Evolutionary conservation across 1,140 invertebrate species (phyloP).

Genomic region (Drosophila rufa): DNA sequence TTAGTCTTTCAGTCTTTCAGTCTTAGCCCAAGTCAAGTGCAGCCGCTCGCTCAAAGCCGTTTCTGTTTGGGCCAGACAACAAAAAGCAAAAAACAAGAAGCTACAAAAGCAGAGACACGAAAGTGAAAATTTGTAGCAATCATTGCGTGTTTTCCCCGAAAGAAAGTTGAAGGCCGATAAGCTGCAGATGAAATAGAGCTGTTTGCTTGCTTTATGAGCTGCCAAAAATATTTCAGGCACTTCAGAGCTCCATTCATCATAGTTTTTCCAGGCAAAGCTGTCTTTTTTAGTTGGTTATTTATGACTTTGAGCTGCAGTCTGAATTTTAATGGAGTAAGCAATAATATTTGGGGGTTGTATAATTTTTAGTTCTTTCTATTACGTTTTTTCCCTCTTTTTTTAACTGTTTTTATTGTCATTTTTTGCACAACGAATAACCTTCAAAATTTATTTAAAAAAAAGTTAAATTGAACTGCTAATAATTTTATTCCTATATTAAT

Average conservation of each 20-base stretch:
- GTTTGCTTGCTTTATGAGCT: conserved; percentile 11
- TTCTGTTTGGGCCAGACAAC: conserved; percentile 38
- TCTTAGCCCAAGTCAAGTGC: conserved; percentile 71
- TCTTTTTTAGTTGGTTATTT: background rate
- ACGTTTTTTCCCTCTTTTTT: too few relatives aligned
- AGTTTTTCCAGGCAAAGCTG: background rate
- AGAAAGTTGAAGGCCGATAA: conserved; percentile 67
- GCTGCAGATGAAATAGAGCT: conserved; percentile 34
- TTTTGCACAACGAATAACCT: background rate
- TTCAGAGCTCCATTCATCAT: conserved; percentile 3
- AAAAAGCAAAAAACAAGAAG: conserved; percentile 17
- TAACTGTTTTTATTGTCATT: background rate
- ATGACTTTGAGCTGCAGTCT: background rate
- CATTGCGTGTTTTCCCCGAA: conserved; percentile 40
- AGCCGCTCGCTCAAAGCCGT: conserved; percentile 45
- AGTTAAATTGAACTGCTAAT: background rate
- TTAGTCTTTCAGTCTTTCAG: conserved; percentile 12
- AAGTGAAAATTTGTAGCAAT: conserved; percentile 65
- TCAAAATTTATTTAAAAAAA: too few relatives aligned
- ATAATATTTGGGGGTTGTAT: too few relatives aligned
- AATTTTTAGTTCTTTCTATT: background rate
- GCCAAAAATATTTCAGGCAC: conserved; percentile 12
- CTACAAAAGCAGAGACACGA: conserved; percentile 42
- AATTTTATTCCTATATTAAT: background rate
- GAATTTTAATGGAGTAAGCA: too few relatives aligned